phyloP scores from a whole-genome alignment of 2,888 invertebrate species.

The Amphipyra tragopoginis region DNA sequence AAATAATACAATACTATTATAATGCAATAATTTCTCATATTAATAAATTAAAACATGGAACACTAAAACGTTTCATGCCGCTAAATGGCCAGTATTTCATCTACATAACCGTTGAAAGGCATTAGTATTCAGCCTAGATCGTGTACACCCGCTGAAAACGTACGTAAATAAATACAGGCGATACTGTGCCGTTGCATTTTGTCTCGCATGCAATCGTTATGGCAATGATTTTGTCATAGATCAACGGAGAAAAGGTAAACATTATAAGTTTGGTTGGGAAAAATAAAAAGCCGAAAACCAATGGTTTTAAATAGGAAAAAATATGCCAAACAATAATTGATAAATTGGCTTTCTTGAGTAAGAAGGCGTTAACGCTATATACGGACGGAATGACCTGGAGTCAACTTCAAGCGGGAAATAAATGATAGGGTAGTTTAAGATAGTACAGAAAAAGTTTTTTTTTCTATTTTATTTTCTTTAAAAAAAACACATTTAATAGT shows the following conservation, averaged over 20 bases:
- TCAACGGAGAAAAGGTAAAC: conserved; percentile 9
- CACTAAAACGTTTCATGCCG: conserved; percentile 42
- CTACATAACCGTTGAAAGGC: conserved; percentile 53
- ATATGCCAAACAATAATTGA: too few species aligned
- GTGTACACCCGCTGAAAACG: conserved; percentile 50
- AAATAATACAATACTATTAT: not conserved
- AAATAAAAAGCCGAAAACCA: too few species aligned
- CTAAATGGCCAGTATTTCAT: conserved; percentile 37
- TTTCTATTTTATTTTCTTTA: too few species aligned
- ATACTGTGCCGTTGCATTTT: conserved; percentile 56
- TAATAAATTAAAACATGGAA: conserved; percentile 3
- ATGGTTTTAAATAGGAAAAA: too few species aligned
- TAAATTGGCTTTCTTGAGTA: too few species aligned
- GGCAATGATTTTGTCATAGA: conserved; percentile 51
- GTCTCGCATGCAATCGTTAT: conserved; percentile 59
- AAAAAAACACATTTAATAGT: too few species aligned
- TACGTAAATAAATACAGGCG: conserved; percentile 50
- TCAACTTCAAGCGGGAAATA: too few species aligned
- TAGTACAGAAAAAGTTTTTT: too few species aligned
- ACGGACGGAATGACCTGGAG: too few species aligned
- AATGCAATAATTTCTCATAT: not conserved
- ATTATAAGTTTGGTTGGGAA: not conserved
- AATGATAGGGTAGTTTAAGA: too few species aligned
- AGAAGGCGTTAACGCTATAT: too few species aligned
- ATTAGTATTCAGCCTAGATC: conserved; percentile 60